Base-by-base conservation (phyloP, 1,140 invertebrate genomes). In the Lepeophtheirus salmonis region DNA sequence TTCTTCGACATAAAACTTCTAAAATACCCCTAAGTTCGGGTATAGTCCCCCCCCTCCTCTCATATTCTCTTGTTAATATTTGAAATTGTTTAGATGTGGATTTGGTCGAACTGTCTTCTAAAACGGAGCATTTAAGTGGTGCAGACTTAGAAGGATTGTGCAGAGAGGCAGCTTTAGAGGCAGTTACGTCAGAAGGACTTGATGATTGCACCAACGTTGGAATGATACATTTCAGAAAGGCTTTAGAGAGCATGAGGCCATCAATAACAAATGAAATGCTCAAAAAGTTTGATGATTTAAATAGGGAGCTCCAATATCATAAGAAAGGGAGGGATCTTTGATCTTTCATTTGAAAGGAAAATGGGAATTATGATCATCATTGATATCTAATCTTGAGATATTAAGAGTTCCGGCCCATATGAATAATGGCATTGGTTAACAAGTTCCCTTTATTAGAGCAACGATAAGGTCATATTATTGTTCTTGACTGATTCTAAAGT, bases 141-240 rank as follows among this genome's bases (percentile, higher is more conserved):
- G 50, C 50, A 52, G 50, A 52, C 21, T 52, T 16, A 16, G 50
- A 52, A 52, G 21, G 12, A 18, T 21, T 52, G 6, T 52, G 50
- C 20, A 12, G 21, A 52, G 50, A 52, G 16, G 50, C 50, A 6
- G 50, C 50, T 12, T 22, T 52, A 6, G n/a, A 52, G 10, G 50
- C 50, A 52, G 6, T 52, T 4, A 52, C 50, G 4, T 10, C n/a
- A 14, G 4, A 52, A 12, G 50, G 50, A 16, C 50, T 52, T 4
- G 50, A 52, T 52, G 10, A 52, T n/a, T 41, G 30, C 30, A 41
- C n/a, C 6, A 41, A 10, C 6, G n/a, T 41, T 41, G 30, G n/a
- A 41, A 41, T 41, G 30, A 41, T n/a, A 41, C 30, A 41, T 41
- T 41, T 41, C n/a, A 41, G 30, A 41, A 41, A 41, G 30, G 30